A percentile compares a stretch with the other conserved stretches of the same genome.
phyloP scores from a whole-genome alignment of 2,797 vertebrate species.

The Tenualosa thibaudeaui region DNA sequence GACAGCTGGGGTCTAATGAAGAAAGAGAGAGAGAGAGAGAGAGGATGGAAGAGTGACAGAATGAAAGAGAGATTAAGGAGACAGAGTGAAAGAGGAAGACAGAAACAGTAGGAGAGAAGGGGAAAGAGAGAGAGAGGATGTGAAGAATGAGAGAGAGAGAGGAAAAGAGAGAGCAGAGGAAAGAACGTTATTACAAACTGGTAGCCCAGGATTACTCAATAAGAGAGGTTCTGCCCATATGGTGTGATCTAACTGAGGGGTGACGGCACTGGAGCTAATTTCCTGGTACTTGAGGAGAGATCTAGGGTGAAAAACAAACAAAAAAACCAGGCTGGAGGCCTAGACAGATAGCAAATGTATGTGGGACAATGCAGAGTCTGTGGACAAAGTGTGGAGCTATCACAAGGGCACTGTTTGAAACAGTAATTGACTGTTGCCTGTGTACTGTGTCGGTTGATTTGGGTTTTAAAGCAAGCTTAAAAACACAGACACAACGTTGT shows the following conservation, averaged over 20 bases:
- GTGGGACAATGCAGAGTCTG: background rate
- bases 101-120: background rate
- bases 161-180: background rate
- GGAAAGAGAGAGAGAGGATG: background rate
- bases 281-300: background rate
- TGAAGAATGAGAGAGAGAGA: background rate
- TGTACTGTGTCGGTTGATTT: background rate
- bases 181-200: background rate
- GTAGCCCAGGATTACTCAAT: background rate
- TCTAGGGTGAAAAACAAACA: background rate
- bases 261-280: background rate
- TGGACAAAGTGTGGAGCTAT: background rate
- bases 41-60: conserved; percentile 24
- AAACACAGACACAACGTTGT: background rate
- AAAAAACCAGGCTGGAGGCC: background rate
- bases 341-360: background rate
- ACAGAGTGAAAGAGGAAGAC: background rate
- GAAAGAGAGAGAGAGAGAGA: conserved; percentile 26
- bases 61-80: background rate
- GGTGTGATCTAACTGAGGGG: background rate
- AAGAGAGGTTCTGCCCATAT: background rate
- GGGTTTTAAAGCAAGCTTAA: background rate
- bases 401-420: background rate
- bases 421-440: background rate
- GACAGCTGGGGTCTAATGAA: conserved; percentile 81